These are phyloP conservation scores for Tribolium castaneum DNA, from an alignment of 1,140 invertebrate species.

Conservation along the genomic window DNA sequence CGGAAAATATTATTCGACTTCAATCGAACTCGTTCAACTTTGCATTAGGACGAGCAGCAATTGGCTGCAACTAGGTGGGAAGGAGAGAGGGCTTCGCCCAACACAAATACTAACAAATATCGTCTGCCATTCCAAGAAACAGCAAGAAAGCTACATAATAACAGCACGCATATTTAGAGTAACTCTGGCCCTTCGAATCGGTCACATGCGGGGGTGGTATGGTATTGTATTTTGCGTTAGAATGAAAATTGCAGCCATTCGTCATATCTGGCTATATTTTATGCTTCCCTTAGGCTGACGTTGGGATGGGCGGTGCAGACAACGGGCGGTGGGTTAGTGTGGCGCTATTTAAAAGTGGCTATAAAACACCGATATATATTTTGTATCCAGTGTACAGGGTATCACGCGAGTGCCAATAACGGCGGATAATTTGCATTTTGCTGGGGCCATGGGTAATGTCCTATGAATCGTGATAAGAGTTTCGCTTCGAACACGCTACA, in stretches of 20 bases:
- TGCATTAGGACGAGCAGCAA: neutral
- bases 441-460: slow-evolving; percentile 60
- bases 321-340: slow-evolving; percentile 4
- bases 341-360: slow-evolving; percentile 51
- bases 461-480: slow-evolving; percentile 62
- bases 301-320: slow-evolving; percentile 1
- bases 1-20: neutral
- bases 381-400: slow-evolving; percentile 53
- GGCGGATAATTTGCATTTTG: slow-evolving; percentile 61
- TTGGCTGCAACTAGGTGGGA: too few species aligned
- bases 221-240: neutral
- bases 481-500: slow-evolving; percentile 54
- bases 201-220: neutral
- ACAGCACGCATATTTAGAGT: neutral
- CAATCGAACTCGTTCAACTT: neutral
- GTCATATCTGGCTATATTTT: neutral
- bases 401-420: slow-evolving; percentile 59
- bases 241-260: neutral
- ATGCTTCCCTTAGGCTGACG: neutral
- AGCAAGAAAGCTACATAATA: neutral
- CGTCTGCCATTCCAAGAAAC: too few species aligned
- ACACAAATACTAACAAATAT: too few species aligned
- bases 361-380: slow-evolving; percentile 56
- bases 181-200: neutral
- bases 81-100: too few species aligned